Percentiles rank a stretch among this genome's conserved stretches.
Evolutionary conservation across 1,140 invertebrate genomes (phyloP).

Genomic region (Platorchestia sp.): DNA sequence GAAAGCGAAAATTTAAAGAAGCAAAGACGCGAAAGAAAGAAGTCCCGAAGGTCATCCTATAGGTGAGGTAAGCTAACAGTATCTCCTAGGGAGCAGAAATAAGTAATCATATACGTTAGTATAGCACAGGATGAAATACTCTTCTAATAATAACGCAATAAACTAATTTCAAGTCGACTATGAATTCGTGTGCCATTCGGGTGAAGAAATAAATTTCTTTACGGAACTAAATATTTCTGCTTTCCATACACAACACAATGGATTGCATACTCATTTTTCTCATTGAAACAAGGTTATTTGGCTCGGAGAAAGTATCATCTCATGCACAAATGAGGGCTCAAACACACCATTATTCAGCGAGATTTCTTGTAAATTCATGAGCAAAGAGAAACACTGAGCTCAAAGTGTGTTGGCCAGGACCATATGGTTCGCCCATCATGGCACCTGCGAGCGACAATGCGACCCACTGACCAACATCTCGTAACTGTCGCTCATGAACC

Average conservation of each 20-base stretch:
- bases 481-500: not conserved
- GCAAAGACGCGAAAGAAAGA: too few species aligned
- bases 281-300: not conserved
- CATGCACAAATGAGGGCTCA: not conserved
- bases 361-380: not conserved
- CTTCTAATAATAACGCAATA: too few species aligned
- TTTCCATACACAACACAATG: not conserved
- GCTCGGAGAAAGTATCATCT: not conserved
- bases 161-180: not conserved
- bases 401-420: not conserved
- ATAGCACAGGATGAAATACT: too few species aligned
- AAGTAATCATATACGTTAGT: too few species aligned
- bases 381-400: not conserved
- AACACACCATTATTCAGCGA: not conserved
- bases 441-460: not conserved
- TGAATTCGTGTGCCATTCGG: not conserved
- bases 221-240: not conserved
- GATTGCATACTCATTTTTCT: not conserved
- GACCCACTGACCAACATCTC: conserved; percentile 35
- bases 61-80: too few species aligned
- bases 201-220: not conserved
- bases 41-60: too few species aligned
- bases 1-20: too few species aligned
- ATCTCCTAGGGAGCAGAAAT: too few species aligned
- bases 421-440: not conserved